phyloP scores from a whole-genome alignment of 2,113 vertebrate species.

The Garra rufa region DNA sequence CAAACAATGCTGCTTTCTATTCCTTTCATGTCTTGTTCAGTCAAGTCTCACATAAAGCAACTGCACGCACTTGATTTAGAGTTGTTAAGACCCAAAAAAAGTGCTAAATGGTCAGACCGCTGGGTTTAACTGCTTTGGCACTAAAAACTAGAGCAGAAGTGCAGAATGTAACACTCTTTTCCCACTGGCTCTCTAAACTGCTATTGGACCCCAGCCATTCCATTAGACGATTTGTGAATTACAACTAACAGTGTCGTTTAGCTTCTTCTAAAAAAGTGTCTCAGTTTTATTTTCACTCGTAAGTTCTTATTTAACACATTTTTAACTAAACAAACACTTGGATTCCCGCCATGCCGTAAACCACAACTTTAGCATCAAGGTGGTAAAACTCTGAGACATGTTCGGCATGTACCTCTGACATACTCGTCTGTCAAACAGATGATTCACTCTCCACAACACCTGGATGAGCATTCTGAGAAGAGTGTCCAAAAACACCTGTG shows the following conservation, averaged over 20 bases:
- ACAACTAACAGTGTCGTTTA: slow-evolving; percentile 1
- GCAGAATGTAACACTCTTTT: slow-evolving; percentile 48
- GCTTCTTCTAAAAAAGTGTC: not conserved
- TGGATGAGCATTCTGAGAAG: slow-evolving; percentile 55
- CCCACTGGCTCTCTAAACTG: slow-evolving; percentile 43
- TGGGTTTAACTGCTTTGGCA: slow-evolving; percentile 22
- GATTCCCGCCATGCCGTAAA: not conserved
- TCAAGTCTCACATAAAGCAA: slow-evolving; percentile 44
- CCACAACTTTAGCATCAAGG: not conserved
- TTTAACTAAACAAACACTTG: not conserved
- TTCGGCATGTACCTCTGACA: slow-evolving; percentile 14
- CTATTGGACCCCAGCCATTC: not conserved
- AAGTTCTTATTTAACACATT: not conserved
- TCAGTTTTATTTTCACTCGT: not conserved
- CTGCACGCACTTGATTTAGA: slow-evolving; percentile 50
- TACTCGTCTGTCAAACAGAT: slow-evolving; percentile 33
- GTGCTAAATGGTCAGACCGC: not conserved
- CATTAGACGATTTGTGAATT: not conserved
- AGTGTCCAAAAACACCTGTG: slow-evolving; percentile 51
- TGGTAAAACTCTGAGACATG: slow-evolving; percentile 23
- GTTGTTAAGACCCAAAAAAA: not conserved
- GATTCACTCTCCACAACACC: slow-evolving; percentile 53
- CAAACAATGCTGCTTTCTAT: not conserved
- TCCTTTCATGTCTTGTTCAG: not conserved
- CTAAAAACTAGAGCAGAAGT: slow-evolving; percentile 2